Base-by-base conservation (phyloP, 2,797 vertebrate species). In the Hippopotamyrus pictus region DNA sequence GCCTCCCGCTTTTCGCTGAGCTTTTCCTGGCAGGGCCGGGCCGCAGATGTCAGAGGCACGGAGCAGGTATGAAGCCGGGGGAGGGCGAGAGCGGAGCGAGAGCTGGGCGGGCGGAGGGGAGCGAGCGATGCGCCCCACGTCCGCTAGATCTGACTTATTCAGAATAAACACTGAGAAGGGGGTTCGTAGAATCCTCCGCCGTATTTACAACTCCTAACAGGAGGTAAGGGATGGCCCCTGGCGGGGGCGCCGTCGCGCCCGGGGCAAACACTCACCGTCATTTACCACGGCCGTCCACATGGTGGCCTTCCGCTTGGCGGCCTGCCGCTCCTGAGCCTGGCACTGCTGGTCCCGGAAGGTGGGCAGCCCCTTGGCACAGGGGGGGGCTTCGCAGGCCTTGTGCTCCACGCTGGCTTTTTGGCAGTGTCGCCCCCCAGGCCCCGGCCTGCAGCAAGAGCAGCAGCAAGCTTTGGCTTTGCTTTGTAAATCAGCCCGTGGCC, bases 341-440 rank as follows among this genome's bases (percentile, higher is more conserved):
- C 98, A 99, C 93, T 99, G 98, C 89, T 98, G 97, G 93, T 99
- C 98, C 89, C 98, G 96, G 94, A 99, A 99, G 92, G 95, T 97
- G 33, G 97, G 96, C 14, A 94, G 88, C 0, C 98, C 98, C 90
- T 98, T 98, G 46, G 97, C 96, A 93, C 98, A 99, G 8, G 97
- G 97, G 41, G 93, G 91, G 85, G 96, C 96, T 91, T 99, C 98
- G 50, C 98, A 99, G 57, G 96, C 97, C 0, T 97, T 97, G 89
- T 99, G 98, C 90, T 99, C 98, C 92, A 99, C 98, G 0, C 95
- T 99, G 94, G 95, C 92, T 33, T 96, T 97, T 25, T 92, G 95
- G 92, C 98, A 99, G 92, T 97, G 96, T 48, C 94, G 95, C 3
- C 98, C 98, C 0, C 98, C 97, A 0, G 97, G 98, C 57, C 98